These are phyloP conservation scores for Centruroides vittatus DNA, from an alignment of 1,140 invertebrate species.

Conservation along the genomic window DNA sequence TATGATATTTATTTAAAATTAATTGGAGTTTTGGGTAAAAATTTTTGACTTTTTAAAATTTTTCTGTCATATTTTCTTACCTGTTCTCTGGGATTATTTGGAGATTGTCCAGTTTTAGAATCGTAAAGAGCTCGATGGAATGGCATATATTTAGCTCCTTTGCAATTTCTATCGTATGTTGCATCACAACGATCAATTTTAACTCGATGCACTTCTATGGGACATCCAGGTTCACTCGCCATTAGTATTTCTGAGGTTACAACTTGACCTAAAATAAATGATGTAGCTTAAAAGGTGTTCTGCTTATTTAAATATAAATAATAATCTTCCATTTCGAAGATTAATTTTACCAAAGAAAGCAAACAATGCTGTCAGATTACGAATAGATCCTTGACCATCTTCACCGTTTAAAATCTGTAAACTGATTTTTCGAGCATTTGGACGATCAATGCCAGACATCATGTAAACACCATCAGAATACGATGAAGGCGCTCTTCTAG, in stretches of 20 bases:
- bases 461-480: slow-evolving; percentile 94
- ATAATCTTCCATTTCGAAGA: too few relatives aligned
- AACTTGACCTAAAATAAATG: slow-evolving; percentile 56
- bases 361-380: slow-evolving; percentile 81
- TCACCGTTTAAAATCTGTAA: slow-evolving; percentile 81
- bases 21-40: too few relatives aligned
- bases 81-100: slow-evolving; percentile 93
- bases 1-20: too few relatives aligned
- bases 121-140: slow-evolving; percentile 91
- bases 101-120: slow-evolving; percentile 81
- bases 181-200: slow-evolving; percentile 89
- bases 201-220: slow-evolving; percentile 90
- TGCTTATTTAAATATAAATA: too few relatives aligned
- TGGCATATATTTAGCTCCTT: slow-evolving; percentile 81
- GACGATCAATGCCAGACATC: slow-evolving; percentile 74
- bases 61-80: slow-evolving; percentile 32
- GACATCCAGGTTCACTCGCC: slow-evolving; percentile 91
- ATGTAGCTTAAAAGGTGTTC: too few relatives aligned
- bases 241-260: slow-evolving; percentile 92
- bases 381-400: slow-evolving; percentile 66
- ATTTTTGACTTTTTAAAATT: too few relatives aligned
- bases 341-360: slow-evolving; percentile 80
- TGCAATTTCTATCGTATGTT: slow-evolving; percentile 85
- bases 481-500: slow-evolving; percentile 76
- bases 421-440: slow-evolving; percentile 72